Evolutionary conservation across 1,140 invertebrate species (phyloP).

Genomic region (Bombus affinis): DNA sequence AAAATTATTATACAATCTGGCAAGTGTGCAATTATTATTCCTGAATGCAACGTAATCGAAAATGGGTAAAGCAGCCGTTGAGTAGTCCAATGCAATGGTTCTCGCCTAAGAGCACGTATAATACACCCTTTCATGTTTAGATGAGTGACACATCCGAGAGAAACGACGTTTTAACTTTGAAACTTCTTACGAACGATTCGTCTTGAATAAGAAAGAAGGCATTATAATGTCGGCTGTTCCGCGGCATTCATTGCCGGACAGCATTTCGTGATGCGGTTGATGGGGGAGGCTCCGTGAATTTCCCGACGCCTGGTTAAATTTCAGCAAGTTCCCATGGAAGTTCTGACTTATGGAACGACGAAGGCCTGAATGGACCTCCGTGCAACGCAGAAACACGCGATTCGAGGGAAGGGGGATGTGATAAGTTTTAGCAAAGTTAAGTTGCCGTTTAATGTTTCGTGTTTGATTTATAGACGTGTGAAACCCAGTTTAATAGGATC

Average conservation of each 20-base stretch:
- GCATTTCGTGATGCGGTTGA: slow-evolving; percentile 36
- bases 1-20: no score
- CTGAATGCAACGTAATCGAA: slow-evolving; percentile 18
- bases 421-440: slow-evolving; percentile 35
- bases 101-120: background rate
- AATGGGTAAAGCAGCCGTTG: slow-evolving; percentile 4
- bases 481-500: slow-evolving; percentile 3
- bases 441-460: slow-evolving; percentile 35
- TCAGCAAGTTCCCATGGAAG: slow-evolving; percentile 36
- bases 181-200: slow-evolving; percentile 23
- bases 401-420: background rate
- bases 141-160: slow-evolving; percentile 42
- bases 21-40: no score
- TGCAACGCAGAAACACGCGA: slow-evolving; percentile 32
- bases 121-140: slow-evolving; percentile 35
- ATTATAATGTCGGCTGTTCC: slow-evolving; percentile 38
- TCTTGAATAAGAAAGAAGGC: slow-evolving; percentile 46
- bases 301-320: slow-evolving; percentile 34
- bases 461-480: slow-evolving; percentile 37
- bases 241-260: slow-evolving; percentile 34
- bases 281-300: slow-evolving; percentile 8
- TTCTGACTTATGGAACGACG: slow-evolving; percentile 35
- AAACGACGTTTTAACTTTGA: slow-evolving; percentile 32
- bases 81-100: background rate
- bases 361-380: slow-evolving; percentile 31